Percentiles rank a stretch among this genome's conserved stretches.
Evolutionary conservation across 2,888 invertebrate species (phyloP).

Genomic region (Polietes domitor): DNA sequence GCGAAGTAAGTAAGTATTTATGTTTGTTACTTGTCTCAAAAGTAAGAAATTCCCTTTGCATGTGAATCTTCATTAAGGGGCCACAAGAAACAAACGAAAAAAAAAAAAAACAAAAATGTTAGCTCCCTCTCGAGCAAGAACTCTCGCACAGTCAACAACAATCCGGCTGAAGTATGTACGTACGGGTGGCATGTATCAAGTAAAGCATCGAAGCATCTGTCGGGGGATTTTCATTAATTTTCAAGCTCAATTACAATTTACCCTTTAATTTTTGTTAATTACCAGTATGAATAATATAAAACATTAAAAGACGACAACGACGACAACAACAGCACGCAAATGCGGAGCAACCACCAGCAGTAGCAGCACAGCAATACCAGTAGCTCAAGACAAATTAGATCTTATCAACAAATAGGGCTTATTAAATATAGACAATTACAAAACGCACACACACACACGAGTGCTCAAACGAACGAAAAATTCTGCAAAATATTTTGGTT

Average conservation of each 20-base stretch:
- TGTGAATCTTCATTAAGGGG: constrained; percentile 33
- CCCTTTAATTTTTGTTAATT: constrained; percentile 76
- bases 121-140: background rate
- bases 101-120: constrained; percentile 8
- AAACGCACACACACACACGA: background rate
- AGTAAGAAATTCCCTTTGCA: constrained; percentile 33
- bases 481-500: constrained; percentile 3
- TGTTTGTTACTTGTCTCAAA: constrained; percentile 25
- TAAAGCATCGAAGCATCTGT: constrained; percentile 38
- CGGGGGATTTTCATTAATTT: constrained; percentile 70
- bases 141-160: background rate
- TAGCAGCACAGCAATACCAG: constrained; percentile 31
- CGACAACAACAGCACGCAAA: background rate
- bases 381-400: constrained; percentile 55
- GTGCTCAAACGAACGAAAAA: constrained; percentile 18
- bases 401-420: constrained; percentile 48
- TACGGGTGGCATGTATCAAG: background rate
- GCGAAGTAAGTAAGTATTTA: constrained; percentile 39
- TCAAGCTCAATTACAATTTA: constrained; percentile 75
- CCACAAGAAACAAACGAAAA: too few relatives aligned
- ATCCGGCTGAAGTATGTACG: background rate
- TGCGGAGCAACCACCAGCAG: background rate
- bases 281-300: constrained; percentile 61
- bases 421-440: constrained; percentile 48
- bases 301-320: background rate